phyloP scores from a whole-genome alignment of 2,797 vertebrate species.

The Pachyuromys duprasi region DNA sequence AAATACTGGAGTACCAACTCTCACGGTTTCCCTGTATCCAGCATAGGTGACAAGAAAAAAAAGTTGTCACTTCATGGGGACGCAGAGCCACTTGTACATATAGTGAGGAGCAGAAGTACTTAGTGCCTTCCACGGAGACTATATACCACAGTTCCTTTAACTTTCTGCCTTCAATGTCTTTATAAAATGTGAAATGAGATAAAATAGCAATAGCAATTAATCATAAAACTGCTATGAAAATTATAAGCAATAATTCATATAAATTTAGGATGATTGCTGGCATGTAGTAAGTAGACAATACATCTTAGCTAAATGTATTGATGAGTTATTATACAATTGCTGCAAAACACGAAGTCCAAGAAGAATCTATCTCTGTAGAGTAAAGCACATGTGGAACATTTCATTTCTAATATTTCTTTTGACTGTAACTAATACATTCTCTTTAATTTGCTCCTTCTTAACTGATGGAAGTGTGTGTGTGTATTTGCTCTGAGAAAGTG shows the following conservation, averaged over 20 bases:
- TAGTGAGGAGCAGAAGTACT: neutral
- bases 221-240: constrained; percentile 36
- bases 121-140: neutral
- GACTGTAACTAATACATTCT: constrained; percentile 42
- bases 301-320: constrained; percentile 60
- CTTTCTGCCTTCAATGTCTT: neutral
- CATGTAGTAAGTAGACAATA: constrained; percentile 6
- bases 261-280: constrained; percentile 24
- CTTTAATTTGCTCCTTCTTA: constrained; percentile 54
- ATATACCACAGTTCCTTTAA: neutral
- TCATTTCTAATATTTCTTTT: constrained; percentile 38
- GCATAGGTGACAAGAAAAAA: neutral
- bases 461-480: neutral
- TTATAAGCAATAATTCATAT: neutral
- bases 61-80: neutral
- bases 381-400: constrained; percentile 26
- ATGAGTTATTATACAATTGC: neutral
- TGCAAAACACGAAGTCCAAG: neutral
- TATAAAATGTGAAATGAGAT: constrained; percentile 32
- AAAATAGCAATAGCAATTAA: neutral
- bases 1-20: neutral
- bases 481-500: neutral
- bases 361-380: neutral
- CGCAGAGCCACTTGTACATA: neutral
- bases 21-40: neutral